Evolutionary conservation across 2,888 invertebrate species (phyloP).

Genomic region (Pandemis corylana): DNA sequence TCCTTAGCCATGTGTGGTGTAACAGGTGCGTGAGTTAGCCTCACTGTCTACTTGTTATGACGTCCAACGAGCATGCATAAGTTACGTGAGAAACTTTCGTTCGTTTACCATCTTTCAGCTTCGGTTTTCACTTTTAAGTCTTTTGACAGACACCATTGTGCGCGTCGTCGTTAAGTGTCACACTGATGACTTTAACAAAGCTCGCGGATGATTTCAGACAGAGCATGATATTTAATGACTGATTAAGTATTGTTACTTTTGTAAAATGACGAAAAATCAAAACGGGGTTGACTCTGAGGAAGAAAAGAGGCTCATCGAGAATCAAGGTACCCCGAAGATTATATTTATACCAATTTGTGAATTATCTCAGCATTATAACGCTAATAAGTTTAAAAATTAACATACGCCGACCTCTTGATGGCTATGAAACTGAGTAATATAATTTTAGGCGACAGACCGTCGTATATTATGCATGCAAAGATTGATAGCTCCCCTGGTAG

Average conservation of each 20-base stretch:
- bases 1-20: too few relatives aligned
- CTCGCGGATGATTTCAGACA: not conserved
- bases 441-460: not conserved
- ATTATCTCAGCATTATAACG: too few relatives aligned
- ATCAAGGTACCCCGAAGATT: too few relatives aligned
- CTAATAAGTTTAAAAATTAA: not conserved
- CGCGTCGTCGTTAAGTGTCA: constrained; percentile 3
- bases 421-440: not conserved
- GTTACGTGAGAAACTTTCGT: constrained; percentile 22
- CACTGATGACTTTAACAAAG: constrained; percentile 1
- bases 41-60: not conserved
- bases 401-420: not conserved
- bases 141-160: constrained; percentile 19
- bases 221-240: not conserved
- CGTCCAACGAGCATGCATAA: not conserved
- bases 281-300: too few relatives aligned
- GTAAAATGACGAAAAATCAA: not conserved
- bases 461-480: constrained; percentile 1
- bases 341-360: too few relatives aligned
- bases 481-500: not conserved
- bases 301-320: too few relatives aligned
- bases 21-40: too few relatives aligned
- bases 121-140: constrained; percentile 24
- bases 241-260: not conserved
- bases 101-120: constrained; percentile 18